Evolutionary conservation across 1,140 invertebrate genomes (phyloP), one percentile per base, ranked within the genome.

Genomic region (Zophobas morio): DNA sequence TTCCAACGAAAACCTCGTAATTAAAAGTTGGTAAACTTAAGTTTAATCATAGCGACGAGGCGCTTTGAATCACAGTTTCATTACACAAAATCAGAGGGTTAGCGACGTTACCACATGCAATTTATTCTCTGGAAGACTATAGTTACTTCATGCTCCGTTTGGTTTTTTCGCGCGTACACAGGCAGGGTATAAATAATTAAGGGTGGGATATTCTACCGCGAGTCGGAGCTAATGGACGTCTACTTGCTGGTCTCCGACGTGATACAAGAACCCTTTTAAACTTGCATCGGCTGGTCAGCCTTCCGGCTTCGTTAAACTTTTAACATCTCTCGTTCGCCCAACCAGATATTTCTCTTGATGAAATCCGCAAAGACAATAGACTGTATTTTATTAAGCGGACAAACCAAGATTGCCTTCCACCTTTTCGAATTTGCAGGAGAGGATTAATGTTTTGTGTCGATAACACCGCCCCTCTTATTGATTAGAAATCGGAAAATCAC

Each of bases 181-280:
- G 73, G 51, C 37, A 60, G 42, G 36, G n/a, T 75, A 6, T 75
- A 75, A 75, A 75, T 75, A 75, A 54, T 75, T 60, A 75, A 75
- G 42, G 54, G 1, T 33, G 46, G 51, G 37, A 75, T 57, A 42
- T 75, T 56, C 73, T 42, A 37, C 6, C 73, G 53, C 73, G 34
- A 75, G 37, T 33, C 73, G 20, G 6, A 72, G 46, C 73, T 75
- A 75, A 75, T 75, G 73, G 73, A 60, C 73, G 36, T 57, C 73
- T 75, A 53, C 33, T 51, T 51, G 33, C 46, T 72, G 70, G 70
- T 53, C 70, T 53, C 46, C 42, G 73, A 56, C 40, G 73, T 54
- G 71, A 73, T 73, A 56, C 71, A 73, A 73, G 73, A 60, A 60
- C 73, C 73, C 56, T 75, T 75, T 75, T 75, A 75, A 60, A 75